Evolutionary conservation across 2,888 invertebrate genomes (phyloP), one percentile per base, ranked within the genome.

Genomic region (Diplazon laetatorius): DNA sequence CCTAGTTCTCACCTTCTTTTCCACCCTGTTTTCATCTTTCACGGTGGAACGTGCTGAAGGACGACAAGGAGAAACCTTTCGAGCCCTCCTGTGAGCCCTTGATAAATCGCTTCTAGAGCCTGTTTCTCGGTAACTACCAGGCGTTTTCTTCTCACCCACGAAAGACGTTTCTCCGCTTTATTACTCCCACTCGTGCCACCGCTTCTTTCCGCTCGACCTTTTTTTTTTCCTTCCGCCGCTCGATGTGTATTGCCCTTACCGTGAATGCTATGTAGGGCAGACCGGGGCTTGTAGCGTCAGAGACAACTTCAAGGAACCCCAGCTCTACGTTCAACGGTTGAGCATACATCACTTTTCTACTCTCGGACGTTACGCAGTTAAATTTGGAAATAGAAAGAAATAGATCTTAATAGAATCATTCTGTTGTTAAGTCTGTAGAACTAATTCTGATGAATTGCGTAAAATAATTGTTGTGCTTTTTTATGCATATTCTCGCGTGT

Each of bases 41-140:
- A 30, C 25, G 16, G 42, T 18, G 4, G 66, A 46, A 65, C 57
- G 70, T 60, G 48, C 66, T 52, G 66, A 59, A 14, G 20, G 35
- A 44, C 22, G 52, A 63, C 60, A 35, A 73, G 63, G 60, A 70
- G 65, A 72, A 60, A 68, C 55, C 44, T 66, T 60, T 55, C 42
- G 62, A 37, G 75, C 72, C 68, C 76, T 76, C 66, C 69, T 63
- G 76, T 73, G 76, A 81, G 73, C 81, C 79, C 73, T 81, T 81
- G 74, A 80, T 81, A 81, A 79, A 81, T 80, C 76, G 72, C 74
- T 71, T 44, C 50, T 55, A 52, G 60, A 72, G 75, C 76, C 73
- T 62, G 65, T 50, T 70, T 60, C 65, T 60, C 37, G 60, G 65
- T 71, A 70, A 76, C 71, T 63, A 72, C 71, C 75, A 62, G 62